These are phyloP conservation scores for Fopius arisanus DNA, from an alignment of 1,140 invertebrate genomes.

Conservation along the genomic window DNA sequence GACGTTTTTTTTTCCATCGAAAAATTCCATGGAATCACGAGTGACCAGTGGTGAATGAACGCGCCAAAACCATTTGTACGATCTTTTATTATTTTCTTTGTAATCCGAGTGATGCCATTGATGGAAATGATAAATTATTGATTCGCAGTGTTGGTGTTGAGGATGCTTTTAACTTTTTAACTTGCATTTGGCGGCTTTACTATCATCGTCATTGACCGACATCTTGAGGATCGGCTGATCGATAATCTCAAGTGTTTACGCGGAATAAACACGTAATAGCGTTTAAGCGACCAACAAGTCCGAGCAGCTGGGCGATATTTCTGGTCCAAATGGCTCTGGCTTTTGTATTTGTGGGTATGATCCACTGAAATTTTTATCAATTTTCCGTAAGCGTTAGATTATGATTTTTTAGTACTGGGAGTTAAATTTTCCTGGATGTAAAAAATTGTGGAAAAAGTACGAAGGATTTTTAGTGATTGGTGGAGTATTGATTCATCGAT, in stretches of 20 bases:
- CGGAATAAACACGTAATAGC: background rate
- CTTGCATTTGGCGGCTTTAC: background rate
- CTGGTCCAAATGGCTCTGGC: background rate
- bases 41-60: background rate
- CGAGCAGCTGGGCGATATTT: background rate
- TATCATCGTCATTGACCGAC: background rate
- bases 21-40: slow-evolving; percentile 8
- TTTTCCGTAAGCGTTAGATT: too few relatives aligned
- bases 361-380: too few relatives aligned
- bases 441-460: too few relatives aligned
- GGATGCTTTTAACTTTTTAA: background rate
- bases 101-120: background rate
- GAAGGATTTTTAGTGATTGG: too few relatives aligned
- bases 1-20: background rate
- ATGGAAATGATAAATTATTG: background rate
- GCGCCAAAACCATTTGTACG: background rate
- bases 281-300: background rate
- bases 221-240: background rate
- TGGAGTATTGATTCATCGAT: background rate
- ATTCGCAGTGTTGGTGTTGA: background rate
- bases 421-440: too few relatives aligned
- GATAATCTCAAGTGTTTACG: slow-evolving; percentile 1
- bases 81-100: background rate
- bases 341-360: too few relatives aligned
- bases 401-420: too few relatives aligned